Evolutionary conservation across 2,113 vertebrate species (phyloP), one percentile per base, ranked within the genome.

Genomic region (Taxidea taxus): DNA sequence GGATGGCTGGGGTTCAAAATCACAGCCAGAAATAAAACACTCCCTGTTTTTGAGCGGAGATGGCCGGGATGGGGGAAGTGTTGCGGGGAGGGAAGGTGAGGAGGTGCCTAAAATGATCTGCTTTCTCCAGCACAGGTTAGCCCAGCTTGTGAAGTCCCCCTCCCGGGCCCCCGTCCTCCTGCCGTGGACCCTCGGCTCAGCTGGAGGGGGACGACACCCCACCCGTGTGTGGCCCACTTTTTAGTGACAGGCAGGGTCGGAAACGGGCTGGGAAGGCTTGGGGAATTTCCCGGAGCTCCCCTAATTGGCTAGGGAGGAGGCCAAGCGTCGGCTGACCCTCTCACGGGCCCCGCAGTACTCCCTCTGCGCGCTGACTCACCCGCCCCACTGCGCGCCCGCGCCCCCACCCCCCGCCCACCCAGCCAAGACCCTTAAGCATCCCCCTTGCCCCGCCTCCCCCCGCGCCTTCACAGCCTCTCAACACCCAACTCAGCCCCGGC

Each of bases 81-180:
- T 15, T 14, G 27, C 3, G 14, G 8, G 25, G 7, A 11, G 11
- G 0, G 4, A 1, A 5, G 0, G 44, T 37, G 60, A 29, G 31
- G 77, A 56, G 44, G 51, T 34, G 1, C 66, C 66, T 25, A 12
- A 31, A 64, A 34, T 11, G 1, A 29, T 21, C 47, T n/a, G 37
- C 56, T 29, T 42, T 60, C 58, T 70, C 58, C 74, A 0, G 27
- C 66, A 29, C 94, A 64, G 94, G 94, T 82, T 42, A 15, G 54
- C 39, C 37, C 49, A 39, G 23, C 34, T 25, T 44, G 10, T 29
- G 74, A 54, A 29, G 10, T 27, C 18, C 68, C 21, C 49, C 42
- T 23, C 25, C 51, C 0, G 82, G 39, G 7, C 39, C 72, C 39
- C 25, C 25, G 42, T 44, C 47, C 44, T 34, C 80, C 18, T 7